Evolutionary conservation across 92 coral and sea anemone species (phyloP).

Genomic region (Meandrina meandrites): DNA sequence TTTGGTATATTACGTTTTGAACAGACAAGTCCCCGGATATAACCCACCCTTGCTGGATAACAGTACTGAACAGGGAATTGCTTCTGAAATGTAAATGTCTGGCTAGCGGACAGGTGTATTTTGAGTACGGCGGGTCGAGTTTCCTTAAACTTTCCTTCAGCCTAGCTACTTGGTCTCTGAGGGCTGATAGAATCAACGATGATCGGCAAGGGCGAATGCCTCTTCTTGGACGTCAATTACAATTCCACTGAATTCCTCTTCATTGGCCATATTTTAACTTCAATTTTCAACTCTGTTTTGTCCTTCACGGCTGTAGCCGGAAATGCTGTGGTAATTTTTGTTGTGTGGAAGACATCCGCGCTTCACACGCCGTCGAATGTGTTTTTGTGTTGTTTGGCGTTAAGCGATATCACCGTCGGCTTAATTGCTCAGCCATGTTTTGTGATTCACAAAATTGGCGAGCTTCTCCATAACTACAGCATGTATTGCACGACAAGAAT

Average conservation of each 20-base stretch:
- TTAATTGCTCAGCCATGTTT: constrained; percentile 68
- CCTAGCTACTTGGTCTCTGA: too few species aligned
- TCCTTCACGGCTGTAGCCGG: constrained; percentile 48
- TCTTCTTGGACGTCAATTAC: constrained; percentile 43
- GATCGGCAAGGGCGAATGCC: constrained; percentile 17
- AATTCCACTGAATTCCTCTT: constrained; percentile 35
- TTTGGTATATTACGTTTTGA: too few species aligned
- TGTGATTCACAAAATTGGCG: constrained; percentile 70
- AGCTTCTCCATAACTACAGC: constrained; percentile 30
- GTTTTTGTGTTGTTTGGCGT: constrained; percentile 61
- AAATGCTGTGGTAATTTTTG: constrained; percentile 39
- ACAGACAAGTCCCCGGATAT: too few species aligned
- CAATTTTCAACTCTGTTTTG: constrained; percentile 31
- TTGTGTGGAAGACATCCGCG: constrained; percentile 36
- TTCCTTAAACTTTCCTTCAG: too few species aligned
- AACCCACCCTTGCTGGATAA: too few species aligned
- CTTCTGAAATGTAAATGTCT: too few species aligned
- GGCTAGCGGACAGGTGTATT: too few species aligned
- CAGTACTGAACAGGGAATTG: too few species aligned
- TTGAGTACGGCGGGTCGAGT: too few species aligned
- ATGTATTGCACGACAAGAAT: constrained; percentile 60
- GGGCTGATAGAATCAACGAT: too few species aligned
- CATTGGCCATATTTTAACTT: constrained; percentile 43
- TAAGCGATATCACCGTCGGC: constrained; percentile 65
- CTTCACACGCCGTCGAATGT: constrained; percentile 66